Evolutionary conservation across 2,888 invertebrate genomes (phyloP).

Genomic region (Cosmopolites sordidus): DNA sequence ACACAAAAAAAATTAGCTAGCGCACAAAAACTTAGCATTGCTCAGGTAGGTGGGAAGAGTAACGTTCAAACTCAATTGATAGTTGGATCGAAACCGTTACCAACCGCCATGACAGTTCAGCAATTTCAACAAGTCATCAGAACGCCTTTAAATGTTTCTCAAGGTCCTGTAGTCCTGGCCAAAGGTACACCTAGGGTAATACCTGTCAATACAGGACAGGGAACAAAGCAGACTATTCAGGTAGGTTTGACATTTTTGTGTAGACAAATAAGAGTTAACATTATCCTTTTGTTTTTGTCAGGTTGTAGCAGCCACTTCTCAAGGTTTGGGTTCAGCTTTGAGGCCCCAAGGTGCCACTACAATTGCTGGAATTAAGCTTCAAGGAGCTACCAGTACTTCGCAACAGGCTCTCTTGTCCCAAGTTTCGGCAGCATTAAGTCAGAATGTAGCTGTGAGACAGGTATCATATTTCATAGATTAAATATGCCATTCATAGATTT

Average conservation of each 20-base stretch:
- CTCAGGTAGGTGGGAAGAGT: conserved; percentile 49
- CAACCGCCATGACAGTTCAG: conserved; percentile 65
- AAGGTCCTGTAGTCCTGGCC: conserved; percentile 58
- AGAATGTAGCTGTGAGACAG: conserved; percentile 49
- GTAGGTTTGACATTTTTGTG: conserved; percentile 36
- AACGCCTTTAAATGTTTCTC: conserved; percentile 51
- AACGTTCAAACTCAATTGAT: conserved; percentile 65
- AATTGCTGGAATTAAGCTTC: conserved; percentile 54
- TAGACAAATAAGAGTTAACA: neutral
- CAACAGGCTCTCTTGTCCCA: conserved; percentile 56
- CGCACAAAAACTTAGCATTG: conserved; percentile 59
- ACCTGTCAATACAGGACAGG: conserved; percentile 57
- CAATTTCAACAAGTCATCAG: conserved; percentile 66
- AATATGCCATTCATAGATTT: too few species aligned
- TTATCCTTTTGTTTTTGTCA: conserved; percentile 31
- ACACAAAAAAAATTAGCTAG: conserved; percentile 54
- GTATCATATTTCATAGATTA: conserved; percentile 32
- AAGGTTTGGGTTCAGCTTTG: conserved; percentile 49
- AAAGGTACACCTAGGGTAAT: conserved; percentile 63
- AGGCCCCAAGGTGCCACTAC: conserved; percentile 49
- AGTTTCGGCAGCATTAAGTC: conserved; percentile 54
- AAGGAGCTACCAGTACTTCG: conserved; percentile 40
- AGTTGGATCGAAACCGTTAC: conserved; percentile 58
- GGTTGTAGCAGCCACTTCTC: conserved; percentile 58
- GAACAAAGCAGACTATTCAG: conserved; percentile 59